Evolutionary conservation across 2,888 invertebrate genomes (phyloP).

Genomic region (Saturnia pavonia): DNA sequence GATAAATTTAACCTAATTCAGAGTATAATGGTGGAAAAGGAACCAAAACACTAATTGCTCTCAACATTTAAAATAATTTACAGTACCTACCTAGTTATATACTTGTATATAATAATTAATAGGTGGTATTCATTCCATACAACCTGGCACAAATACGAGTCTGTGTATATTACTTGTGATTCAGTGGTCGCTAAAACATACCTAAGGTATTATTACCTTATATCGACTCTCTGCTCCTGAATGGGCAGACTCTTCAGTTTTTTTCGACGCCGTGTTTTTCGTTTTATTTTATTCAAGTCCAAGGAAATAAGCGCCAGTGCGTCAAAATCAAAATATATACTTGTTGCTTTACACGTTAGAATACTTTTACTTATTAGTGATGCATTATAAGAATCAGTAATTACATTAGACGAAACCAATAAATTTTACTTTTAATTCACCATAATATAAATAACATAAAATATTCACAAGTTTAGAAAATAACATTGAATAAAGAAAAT

Average conservation of each 20-base stretch:
- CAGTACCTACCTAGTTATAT: background rate
- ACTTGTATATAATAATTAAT: background rate
- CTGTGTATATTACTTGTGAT: background rate
- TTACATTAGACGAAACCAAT: background rate
- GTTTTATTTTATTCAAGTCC: constrained; percentile 39
- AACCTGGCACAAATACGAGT: background rate
- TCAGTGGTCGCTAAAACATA: background rate
- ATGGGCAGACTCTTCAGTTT: constrained; percentile 55
- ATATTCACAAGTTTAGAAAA: constrained; percentile 12
- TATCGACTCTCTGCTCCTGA: constrained; percentile 57
- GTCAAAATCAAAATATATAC: constrained; percentile 29
- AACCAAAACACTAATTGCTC: background rate
- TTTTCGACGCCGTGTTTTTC: constrained; percentile 69
- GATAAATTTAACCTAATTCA: background rate
- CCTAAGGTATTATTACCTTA: constrained; percentile 59
- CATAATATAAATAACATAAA: background rate
- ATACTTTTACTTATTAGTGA: constrained; percentile 28
- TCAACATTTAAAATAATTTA: background rate
- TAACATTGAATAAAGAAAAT: constrained; percentile 15
- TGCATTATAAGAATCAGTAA: constrained; percentile 20
- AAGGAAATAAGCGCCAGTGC: constrained; percentile 40
- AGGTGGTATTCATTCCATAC: constrained; percentile 1
- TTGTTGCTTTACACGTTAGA: constrained; percentile 35
- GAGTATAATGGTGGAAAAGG: background rate
- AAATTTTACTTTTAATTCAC: background rate